These are phyloP conservation scores for Agapornis canus DNA, from an alignment of 2,797 vertebrate species.

Conservation along the genomic window DNA sequence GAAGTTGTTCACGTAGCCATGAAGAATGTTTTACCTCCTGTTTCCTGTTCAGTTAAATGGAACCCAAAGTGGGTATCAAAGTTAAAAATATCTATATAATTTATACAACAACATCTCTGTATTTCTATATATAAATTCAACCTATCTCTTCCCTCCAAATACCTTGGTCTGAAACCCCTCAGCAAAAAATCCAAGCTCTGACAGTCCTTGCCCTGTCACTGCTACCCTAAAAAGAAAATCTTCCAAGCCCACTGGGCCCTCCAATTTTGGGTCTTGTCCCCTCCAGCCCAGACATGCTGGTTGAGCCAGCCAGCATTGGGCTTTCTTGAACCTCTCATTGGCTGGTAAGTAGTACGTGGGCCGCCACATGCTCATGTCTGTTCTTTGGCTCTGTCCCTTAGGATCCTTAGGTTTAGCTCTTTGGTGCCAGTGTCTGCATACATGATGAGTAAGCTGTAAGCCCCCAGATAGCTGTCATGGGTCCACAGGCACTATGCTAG, in stretches of 20 bases:
- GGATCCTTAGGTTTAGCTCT: background rate
- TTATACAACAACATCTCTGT: background rate
- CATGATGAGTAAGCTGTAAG: background rate
- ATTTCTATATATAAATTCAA: background rate
- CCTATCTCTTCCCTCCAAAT: background rate
- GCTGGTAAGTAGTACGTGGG: background rate
- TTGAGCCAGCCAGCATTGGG: background rate
- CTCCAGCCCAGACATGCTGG: background rate
- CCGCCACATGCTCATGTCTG: background rate
- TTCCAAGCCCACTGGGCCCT: background rate
- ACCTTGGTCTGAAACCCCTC: background rate
- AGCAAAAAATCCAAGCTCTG: background rate
- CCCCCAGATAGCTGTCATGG: background rate
- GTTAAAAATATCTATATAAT: background rate
- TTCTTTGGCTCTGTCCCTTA: background rate
- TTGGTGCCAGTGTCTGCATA: background rate
- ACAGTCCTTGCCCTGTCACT: background rate
- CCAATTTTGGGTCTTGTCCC: background rate
- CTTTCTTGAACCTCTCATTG: background rate
- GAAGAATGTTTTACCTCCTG: slow-evolving; percentile 25
- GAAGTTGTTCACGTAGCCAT: slow-evolving; percentile 37
- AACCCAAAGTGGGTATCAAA: slow-evolving; percentile 3
- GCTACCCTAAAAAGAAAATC: background rate
- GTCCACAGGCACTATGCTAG: background rate
- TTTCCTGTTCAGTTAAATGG: slow-evolving; percentile 45